Base-by-base conservation (phyloP, 2,888 invertebrate genomes). In the Anaspis maculata region DNA sequence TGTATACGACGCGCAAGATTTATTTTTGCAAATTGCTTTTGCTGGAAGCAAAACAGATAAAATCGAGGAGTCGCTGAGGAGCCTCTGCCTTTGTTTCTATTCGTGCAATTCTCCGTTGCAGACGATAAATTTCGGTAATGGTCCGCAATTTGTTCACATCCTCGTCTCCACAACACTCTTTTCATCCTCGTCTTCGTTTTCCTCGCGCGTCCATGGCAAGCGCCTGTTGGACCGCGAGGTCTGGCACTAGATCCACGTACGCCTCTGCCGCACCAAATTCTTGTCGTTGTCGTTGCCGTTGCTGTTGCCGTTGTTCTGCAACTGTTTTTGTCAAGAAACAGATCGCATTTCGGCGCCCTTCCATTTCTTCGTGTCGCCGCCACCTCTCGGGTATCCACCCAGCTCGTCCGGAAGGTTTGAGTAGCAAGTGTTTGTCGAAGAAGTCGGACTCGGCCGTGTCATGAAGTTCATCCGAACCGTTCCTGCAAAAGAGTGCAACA, bases 201-300 rank as follows among this genome's bases (percentile, higher is more conserved):
- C 51, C 48, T 51, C 50, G 57, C 58, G 57, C 41, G 48, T 53
- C 51, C 53, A 51, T 4, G 49, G 42, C 32, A 47, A 28, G 10
- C 39, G 44, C 35, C 45, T 25, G 19, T 34, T 45, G 46, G 51
- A 50, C 45, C 57, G 59, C 56, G 57, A 56, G 57, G 57, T 47
- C 39, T 52, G 52, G 46, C 54, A 54, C 57, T 58, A 59, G 37
- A 59, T 59, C 59, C 59, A 59, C 11, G 57, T 58, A 25, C 49
- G 44, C 25, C 57, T 34, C 37, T 59, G 57, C 11, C 52, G 40
- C 3, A 49, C 33, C 5, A 41, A 36, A 15, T 25, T 37, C 28
- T 45, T 43, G 19, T 5, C 19, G 19, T 9, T 9, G 19, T 19
- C 9, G 5, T 19, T 9, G 19, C 19, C 19, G 19, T 5, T 9